Evolutionary conservation across 2,888 invertebrate genomes (phyloP).

Genomic region (Orgyia antiqua): DNA sequence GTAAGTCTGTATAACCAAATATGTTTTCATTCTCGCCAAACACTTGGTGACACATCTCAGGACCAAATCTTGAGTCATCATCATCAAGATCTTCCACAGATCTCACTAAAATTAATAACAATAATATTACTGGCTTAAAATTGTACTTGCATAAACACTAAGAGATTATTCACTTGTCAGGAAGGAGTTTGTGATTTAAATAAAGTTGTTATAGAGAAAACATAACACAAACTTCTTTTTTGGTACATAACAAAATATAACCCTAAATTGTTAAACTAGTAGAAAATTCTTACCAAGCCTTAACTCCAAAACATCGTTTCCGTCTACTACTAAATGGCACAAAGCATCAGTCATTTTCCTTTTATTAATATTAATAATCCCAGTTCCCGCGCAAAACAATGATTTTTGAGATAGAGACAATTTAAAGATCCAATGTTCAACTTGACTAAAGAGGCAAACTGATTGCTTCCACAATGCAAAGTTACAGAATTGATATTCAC

Average conservation of each 20-base stretch:
- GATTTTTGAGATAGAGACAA: constrained; percentile 3
- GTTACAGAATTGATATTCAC: too few relatives aligned
- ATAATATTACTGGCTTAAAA: background rate
- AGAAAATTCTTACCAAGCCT: constrained; percentile 61
- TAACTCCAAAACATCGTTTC: constrained; percentile 77
- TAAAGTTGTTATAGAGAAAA: too few relatives aligned
- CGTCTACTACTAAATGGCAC: constrained; percentile 73
- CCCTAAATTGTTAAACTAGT: too few relatives aligned
- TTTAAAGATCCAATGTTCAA: background rate
- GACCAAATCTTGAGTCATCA: constrained; percentile 81
- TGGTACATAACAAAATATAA: too few relatives aligned
- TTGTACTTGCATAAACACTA: background rate
- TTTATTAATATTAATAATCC: too few relatives aligned
- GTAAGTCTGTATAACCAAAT: constrained; percentile 93
- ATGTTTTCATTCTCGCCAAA: constrained; percentile 95
- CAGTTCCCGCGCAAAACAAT: constrained; percentile 35
- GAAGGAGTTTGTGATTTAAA: too few relatives aligned
- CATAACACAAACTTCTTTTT: too few relatives aligned
- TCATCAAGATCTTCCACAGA: constrained; percentile 81
- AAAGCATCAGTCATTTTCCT: constrained; percentile 65
- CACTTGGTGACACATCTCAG: constrained; percentile 95
- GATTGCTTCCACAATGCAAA: too few relatives aligned
- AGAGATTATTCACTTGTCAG: too few relatives aligned
- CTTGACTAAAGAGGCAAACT: too few relatives aligned
- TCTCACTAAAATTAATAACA: constrained; percentile 65